Evolutionary conservation across 1,140 invertebrate species (phyloP).

Genomic region (Drosophila sechellia): DNA sequence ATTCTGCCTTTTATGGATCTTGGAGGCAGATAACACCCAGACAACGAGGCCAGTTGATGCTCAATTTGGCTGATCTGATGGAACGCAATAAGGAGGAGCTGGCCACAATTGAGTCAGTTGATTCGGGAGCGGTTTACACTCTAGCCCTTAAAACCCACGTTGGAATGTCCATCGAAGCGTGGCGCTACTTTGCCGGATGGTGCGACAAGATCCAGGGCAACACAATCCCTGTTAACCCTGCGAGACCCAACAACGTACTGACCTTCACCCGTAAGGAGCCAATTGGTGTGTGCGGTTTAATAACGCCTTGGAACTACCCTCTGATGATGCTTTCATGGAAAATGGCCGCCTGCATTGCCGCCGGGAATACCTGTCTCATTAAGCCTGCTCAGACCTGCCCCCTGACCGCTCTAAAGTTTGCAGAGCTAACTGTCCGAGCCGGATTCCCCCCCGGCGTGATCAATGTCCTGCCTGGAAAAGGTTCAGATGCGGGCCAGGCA

Average conservation of each 20-base stretch:
- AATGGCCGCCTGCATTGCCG: conserved; percentile 97
- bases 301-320: conserved; percentile 99
- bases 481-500: conserved; percentile 91
- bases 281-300: conserved; percentile 95
- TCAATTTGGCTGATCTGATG: conserved; percentile 96
- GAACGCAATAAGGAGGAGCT: conserved; percentile 96
- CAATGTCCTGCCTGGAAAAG: conserved; percentile 95
- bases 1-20: conserved; percentile 94
- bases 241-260: conserved; percentile 92
- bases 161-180: conserved; percentile 97
- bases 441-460: conserved; percentile 98
- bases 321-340: conserved; percentile 99
- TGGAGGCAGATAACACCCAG: conserved; percentile 95
- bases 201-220: conserved; percentile 97
- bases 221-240: conserved; percentile 95
- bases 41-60: conserved; percentile 91
- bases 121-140: conserved; percentile 98
- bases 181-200: conserved; percentile 97
- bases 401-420: conserved; percentile 96
- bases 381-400: conserved; percentile 97
- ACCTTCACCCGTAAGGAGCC: conserved; percentile 95
- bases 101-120: conserved; percentile 95
- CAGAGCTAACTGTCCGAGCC: conserved; percentile 93
- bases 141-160: conserved; percentile 97
- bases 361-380: conserved; percentile 96